A percentile compares a stretch with the other conserved stretches of the same genome.
These are phyloP conservation scores for Enteromius fasciolatus DNA, from an alignment of 2,797 vertebrate genomes.

Conservation along the genomic window DNA sequence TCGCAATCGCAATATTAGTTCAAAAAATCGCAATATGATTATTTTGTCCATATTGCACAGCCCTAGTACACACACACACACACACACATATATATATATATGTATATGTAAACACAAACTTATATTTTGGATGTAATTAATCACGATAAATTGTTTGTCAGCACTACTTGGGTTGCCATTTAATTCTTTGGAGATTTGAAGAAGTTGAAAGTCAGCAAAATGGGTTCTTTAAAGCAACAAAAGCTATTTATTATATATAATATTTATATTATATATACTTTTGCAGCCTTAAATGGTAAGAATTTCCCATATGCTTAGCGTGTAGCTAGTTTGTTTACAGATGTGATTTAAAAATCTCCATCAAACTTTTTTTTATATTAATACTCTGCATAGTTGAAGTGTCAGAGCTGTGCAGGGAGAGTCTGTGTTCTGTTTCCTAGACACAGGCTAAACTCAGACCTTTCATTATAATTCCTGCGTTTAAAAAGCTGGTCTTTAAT, in stretches of 20 bases:
- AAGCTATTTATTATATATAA: background rate
- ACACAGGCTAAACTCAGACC: constrained; percentile 18
- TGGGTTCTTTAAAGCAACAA: background rate
- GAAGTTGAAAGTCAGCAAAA: background rate
- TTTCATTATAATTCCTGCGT: constrained; percentile 22
- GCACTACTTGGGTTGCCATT: background rate
- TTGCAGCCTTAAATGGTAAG: constrained; percentile 9
- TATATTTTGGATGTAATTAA: too few relatives aligned
- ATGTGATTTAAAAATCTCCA: background rate
- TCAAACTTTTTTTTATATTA: background rate
- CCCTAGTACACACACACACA: too few relatives aligned
- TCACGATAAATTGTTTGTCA: too few relatives aligned
- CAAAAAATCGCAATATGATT: too few relatives aligned
- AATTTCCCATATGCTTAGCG: background rate
- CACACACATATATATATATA: too few relatives aligned
- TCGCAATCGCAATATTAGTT: too few relatives aligned
- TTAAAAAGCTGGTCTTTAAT: constrained; percentile 20
- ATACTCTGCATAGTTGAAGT: constrained; percentile 13
- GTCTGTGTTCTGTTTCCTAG: constrained; percentile 12
- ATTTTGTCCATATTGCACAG: too few relatives aligned
- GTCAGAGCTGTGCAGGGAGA: background rate
- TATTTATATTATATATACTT: background rate
- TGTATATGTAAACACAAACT: too few relatives aligned
- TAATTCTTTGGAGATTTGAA: background rate
- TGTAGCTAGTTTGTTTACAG: constrained; percentile 12